phyloP scores from a whole-genome alignment of 37 sponge, comb jelly and placozoan species.

The Mnemiopsis leidyi region DNA sequence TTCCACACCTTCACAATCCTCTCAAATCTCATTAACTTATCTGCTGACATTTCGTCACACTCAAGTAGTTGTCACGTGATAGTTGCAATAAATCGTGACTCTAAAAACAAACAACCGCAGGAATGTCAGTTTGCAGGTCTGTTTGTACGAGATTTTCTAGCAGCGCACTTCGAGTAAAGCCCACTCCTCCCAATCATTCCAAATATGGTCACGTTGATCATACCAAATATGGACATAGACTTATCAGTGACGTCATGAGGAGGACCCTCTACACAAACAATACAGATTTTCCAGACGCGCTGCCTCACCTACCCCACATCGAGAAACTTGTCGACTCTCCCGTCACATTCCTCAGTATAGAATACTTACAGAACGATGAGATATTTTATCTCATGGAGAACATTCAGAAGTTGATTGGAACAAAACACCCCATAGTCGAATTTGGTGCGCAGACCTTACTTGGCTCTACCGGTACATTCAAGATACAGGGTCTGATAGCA shows the following conservation, averaged over 20 bases:
- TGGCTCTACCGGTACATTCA: conserved; percentile 24
- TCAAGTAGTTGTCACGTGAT: too few species aligned
- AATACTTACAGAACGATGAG: conserved; percentile 18
- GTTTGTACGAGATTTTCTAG: background rate
- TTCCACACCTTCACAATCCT: too few species aligned
- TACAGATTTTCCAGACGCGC: background rate
- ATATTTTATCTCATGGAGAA: conserved; percentile 48
- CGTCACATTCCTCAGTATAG: conserved; percentile 34
- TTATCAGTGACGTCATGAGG: background rate
- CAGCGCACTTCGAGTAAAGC: background rate
- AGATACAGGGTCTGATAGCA: conserved; percentile 2
- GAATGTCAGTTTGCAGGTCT: background rate
- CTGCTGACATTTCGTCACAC: too few species aligned
- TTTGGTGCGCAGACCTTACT: conserved; percentile 19
- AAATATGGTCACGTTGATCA: background rate
- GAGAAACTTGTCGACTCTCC: conserved; percentile 56
- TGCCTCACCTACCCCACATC: background rate
- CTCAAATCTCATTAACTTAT: too few species aligned
- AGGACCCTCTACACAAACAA: background rate
- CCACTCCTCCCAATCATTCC: too few species aligned
- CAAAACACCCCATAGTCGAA: conserved; percentile 45
- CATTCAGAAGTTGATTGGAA: conserved; percentile 46
- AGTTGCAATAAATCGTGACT: too few species aligned
- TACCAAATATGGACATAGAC: conserved; percentile 1
- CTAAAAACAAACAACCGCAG: too few species aligned